Conservation (phyloP, 2,113 vertebrate genomes). For the Pelecanus crispus region DNA sequence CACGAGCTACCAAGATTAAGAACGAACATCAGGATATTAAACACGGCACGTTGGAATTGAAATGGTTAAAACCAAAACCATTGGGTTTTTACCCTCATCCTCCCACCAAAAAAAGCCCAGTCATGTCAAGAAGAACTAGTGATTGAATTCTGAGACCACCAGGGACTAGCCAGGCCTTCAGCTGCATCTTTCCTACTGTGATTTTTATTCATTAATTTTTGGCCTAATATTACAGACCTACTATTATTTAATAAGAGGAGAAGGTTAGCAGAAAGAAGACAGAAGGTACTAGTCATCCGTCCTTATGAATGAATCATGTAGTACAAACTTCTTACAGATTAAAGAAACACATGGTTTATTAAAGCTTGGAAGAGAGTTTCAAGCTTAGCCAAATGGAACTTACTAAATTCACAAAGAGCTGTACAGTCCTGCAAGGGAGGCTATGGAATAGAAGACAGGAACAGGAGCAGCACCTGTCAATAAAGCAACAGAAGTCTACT, state of each 20-base stretch:
- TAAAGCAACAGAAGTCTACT: not conserved
- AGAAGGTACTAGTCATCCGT: not conserved
- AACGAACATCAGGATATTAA: not conserved
- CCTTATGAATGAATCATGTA: not conserved
- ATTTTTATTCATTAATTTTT: not conserved
- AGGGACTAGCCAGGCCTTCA: not conserved
- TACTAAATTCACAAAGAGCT: not conserved
- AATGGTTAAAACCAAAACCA: not conserved
- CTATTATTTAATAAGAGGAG: not conserved
- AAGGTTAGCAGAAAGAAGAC: not conserved
- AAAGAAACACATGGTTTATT: not conserved
- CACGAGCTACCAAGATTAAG: not conserved
- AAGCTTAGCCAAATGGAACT: not conserved
- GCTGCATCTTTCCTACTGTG: not conserved
- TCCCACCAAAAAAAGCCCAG: not conserved
- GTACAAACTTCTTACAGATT: not conserved
- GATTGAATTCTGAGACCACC: not conserved
- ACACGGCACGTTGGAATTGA: fast-evolving
- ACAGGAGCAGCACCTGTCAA: not conserved
- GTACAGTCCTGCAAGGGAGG: not conserved
- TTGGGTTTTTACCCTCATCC: no score
- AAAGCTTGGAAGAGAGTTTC: not conserved
- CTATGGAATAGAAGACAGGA: not conserved
- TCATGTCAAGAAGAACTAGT: not conserved
- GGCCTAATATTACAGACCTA: not conserved